Conservation (phyloP, 2,888 invertebrate species). For the Miltochrista miniata region DNA sequence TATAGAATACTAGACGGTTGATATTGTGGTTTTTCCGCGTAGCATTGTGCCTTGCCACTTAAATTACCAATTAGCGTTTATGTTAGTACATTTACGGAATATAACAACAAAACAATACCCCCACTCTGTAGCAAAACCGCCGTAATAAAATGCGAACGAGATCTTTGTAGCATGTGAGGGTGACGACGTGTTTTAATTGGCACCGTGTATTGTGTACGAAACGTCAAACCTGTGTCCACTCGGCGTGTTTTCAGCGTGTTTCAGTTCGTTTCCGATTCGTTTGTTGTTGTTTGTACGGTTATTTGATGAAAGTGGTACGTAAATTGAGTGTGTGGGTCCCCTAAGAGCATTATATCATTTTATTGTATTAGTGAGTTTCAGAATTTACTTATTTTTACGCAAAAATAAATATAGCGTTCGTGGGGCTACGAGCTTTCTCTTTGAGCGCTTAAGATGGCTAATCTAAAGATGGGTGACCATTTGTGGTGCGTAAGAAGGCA, state of each 20-base stretch:
- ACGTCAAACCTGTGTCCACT: conserved; percentile 3
- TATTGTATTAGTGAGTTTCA: too few species aligned
- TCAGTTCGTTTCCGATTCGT: not conserved
- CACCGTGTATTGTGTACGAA: not conserved
- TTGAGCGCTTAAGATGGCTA: too few species aligned
- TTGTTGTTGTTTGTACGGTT: not conserved
- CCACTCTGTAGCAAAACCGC: not conserved
- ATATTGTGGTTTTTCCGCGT: too few species aligned
- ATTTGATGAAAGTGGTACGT: not conserved
- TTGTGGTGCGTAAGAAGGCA: too few species aligned
- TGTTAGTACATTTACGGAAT: not conserved
- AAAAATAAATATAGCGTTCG: too few species aligned
- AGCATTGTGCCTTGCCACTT: not conserved
- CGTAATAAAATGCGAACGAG: conserved; percentile 1
- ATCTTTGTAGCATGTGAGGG: conserved; percentile 5
- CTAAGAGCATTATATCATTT: too few species aligned
- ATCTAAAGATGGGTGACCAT: too few species aligned
- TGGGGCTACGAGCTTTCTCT: too few species aligned
- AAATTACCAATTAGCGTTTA: too few species aligned
- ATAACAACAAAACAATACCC: not conserved
- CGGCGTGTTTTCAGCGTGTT: not conserved
- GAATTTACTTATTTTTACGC: too few species aligned
- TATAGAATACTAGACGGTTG: too few species aligned
- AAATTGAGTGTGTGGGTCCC: not conserved
- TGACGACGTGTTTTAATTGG: conserved; percentile 13